Conservation (phyloP, 2,888 invertebrate genomes). For the Polyommatus icarus region DNA sequence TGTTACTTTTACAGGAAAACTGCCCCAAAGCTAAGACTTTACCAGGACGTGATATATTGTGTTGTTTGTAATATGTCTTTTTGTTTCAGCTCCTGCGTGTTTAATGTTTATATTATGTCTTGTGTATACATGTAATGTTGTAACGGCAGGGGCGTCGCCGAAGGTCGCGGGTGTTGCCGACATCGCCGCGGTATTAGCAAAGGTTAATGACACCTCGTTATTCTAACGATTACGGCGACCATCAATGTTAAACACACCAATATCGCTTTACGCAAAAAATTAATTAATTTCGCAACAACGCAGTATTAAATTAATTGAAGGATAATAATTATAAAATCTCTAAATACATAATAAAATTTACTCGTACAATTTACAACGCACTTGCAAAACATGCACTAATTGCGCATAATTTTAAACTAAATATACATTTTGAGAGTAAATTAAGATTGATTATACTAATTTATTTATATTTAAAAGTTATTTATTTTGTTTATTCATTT, state of each 20-base stretch:
- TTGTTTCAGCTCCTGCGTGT: background rate
- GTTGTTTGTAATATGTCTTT: background rate
- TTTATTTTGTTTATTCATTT: background rate
- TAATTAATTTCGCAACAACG: background rate
- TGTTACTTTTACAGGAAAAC: too few species aligned
- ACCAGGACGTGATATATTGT: too few species aligned
- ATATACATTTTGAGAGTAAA: background rate
- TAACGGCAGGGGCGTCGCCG: background rate
- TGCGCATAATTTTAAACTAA: background rate
- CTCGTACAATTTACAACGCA: background rate
- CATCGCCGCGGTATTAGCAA: background rate
- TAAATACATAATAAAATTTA: background rate
- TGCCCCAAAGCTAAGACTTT: background rate
- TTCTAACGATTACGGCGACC: background rate
- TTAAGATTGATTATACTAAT: background rate
- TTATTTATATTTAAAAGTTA: background rate
- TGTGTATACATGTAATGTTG: background rate
- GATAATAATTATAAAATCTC: background rate
- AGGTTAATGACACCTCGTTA: conserved; percentile 17
- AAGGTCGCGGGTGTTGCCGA: conserved; percentile 3
- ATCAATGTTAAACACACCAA: background rate
- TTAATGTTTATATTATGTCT: background rate
- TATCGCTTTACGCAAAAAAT: background rate
- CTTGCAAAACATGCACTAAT: background rate
- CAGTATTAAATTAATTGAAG: background rate